Base-by-base conservation (phyloP, 1,140 invertebrate species). In the Pachypeltis micranthus region DNA sequence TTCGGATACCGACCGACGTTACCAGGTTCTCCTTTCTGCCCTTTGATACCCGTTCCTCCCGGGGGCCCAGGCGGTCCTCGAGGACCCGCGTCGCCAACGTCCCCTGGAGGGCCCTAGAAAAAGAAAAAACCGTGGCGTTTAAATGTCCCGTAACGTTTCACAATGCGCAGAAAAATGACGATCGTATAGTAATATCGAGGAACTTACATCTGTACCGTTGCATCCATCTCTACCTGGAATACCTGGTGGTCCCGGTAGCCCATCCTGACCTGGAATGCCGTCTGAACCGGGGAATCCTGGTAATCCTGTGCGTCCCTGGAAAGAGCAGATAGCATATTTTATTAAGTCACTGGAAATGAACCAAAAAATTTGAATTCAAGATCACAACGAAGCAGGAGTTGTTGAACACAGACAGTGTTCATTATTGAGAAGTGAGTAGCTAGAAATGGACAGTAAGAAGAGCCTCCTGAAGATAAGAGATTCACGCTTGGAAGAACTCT, bases 241-340 rank as follows among this genome's bases (percentile, higher is more conserved):
- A 56, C 71, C 71, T 56, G 66, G 63, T 0, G 78, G 77, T 10
- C 93, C 93, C 0, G 76, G 72, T 0, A 81, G 83, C 31, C 93
- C 93, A 7, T 84, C 80, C 0, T 79, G 81, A 39, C 91, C 91
- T 57, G 78, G 78, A 7, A 72, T 61, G 19, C 90, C 90, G 73
- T 84, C 82, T 16, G 72, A 67, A 7, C 88, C 88, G 57, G 76
- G 77, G 14, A 82, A 74, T 34, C 90, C 90, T 1, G 76, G 67
- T 1, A 85, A 75, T 12, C 90, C 90, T 1, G 72, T 66, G n/a
- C 75, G 73, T 23, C 89, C 89, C 25, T 59, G 63, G 19, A 65
- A 63, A 67, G 29, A 63, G 54, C 51, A 31, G 23, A 47, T 39
- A 19, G 12, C 21, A 34, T 14, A 58, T 56, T 47, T 62, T 47